A percentile compares a stretch with the other conserved stretches of the same genome.
These are phyloP conservation scores for Morelia viridis DNA, from an alignment of 2,797 vertebrate species.

Conservation along the genomic window DNA sequence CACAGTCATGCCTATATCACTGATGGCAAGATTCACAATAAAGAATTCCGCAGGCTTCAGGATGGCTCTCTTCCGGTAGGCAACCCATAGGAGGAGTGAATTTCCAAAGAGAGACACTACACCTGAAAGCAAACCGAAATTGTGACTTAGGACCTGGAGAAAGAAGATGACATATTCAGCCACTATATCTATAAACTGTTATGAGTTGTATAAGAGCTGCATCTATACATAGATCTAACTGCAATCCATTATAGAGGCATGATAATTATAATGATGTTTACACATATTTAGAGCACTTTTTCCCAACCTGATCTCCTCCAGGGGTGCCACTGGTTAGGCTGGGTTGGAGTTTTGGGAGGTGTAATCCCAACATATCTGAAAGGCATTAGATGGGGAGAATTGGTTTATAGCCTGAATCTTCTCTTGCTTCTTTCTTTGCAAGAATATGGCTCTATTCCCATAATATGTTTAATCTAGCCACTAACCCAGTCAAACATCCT, in stretches of 20 bases:
- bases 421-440: not conserved
- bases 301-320: not conserved
- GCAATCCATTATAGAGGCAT: not conserved
- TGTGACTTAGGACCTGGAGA: not conserved
- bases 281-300: not conserved
- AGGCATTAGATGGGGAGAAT: not conserved
- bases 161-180: too few relatives aligned
- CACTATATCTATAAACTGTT: not conserved
- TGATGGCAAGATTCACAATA: constrained; percentile 85
- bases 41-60: constrained; percentile 89
- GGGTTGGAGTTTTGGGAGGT: not conserved
- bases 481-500: not conserved
- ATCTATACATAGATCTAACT: not conserved
- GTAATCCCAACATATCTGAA: not conserved
- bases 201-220: not conserved
- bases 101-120: constrained; percentile 78
- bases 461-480: not conserved
- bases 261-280: not conserved
- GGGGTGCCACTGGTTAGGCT: not conserved
- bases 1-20: constrained; percentile 87
- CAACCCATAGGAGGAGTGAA: constrained; percentile 81
- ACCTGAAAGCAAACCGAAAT: constrained; percentile 66
- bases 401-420: not conserved
- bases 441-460: not conserved
- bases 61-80: constrained; percentile 80